Percentiles rank a stretch among this genome's conserved stretches.
Conservation (phyloP, 2,113 vertebrate species). For the Heterotis niloticus region DNA sequence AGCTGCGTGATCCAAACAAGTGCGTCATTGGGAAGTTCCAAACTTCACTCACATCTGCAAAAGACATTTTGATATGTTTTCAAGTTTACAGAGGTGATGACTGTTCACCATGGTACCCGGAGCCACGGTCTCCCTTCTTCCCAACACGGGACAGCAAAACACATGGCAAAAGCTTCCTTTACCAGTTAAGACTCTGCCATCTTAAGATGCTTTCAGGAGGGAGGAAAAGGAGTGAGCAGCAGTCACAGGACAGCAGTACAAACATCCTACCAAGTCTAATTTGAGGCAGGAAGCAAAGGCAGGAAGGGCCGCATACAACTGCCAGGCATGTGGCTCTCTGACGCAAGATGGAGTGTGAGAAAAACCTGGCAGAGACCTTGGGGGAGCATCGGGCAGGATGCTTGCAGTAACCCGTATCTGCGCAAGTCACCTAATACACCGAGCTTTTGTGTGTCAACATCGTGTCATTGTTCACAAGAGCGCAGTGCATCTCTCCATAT, state of each 20-base stretch:
- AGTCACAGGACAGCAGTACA: neutral
- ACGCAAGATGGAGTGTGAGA: conserved; percentile 31
- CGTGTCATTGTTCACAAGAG: too few relatives aligned
- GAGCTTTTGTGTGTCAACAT: neutral
- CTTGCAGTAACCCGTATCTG: neutral
- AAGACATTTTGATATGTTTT: too few relatives aligned
- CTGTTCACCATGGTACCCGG: too few relatives aligned
- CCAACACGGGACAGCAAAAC: neutral
- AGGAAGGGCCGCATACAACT: neutral
- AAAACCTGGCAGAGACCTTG: neutral
- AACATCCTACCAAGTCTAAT: conserved; percentile 8
- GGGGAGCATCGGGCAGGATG: conserved; percentile 9
- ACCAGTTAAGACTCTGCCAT: conserved; percentile 32
- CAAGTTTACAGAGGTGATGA: too few relatives aligned
- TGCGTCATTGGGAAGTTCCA: too few relatives aligned
- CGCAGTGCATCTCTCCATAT: too few relatives aligned
- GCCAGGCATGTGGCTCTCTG: neutral
- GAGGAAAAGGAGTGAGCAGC: neutral
- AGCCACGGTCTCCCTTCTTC: neutral
- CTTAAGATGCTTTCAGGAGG: conserved; percentile 16
- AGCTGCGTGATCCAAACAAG: too few relatives aligned
- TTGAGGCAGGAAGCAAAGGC: conserved; percentile 17
- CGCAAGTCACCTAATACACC: neutral
- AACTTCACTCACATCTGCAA: too few relatives aligned
- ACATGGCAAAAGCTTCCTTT: conserved; percentile 19